Evolutionary conservation across 1,140 invertebrate species (phyloP).

Genomic region (Zophobas morio): DNA sequence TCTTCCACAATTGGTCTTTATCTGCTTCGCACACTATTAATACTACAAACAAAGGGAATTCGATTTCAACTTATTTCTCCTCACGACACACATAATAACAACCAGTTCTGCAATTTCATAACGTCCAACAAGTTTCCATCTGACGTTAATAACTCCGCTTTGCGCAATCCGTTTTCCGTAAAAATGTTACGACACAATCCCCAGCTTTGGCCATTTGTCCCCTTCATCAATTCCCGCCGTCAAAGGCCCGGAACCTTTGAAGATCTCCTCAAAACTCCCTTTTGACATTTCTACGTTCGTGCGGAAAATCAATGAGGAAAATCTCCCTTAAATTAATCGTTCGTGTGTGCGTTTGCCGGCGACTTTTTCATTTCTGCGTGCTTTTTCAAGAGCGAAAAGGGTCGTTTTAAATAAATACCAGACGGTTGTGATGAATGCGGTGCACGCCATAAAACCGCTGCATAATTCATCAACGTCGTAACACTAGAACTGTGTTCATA

Average conservation of each 20-base stretch:
- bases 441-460: constrained; percentile 1
- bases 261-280: constrained; percentile 14
- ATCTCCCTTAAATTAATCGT: constrained; percentile 27
- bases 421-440: constrained; percentile 14
- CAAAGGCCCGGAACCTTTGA: constrained; percentile 15
- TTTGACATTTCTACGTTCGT: constrained; percentile 9
- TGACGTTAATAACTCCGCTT: constrained; percentile 4
- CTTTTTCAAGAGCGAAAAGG: constrained; percentile 8
- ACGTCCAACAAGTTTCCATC: constrained; percentile 7
- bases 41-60: too few relatives aligned
- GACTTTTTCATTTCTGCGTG: constrained; percentile 5
- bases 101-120: constrained; percentile 21
- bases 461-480: constrained; percentile 20
- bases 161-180: constrained; percentile 12
- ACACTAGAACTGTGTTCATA: background rate
- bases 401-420: constrained; percentile 24
- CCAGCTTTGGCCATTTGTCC: constrained; percentile 20
- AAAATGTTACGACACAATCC: constrained; percentile 24
- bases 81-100: background rate
- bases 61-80: too few relatives aligned
- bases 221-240: constrained; percentile 19
- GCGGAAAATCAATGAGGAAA: constrained; percentile 11
- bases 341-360: constrained; percentile 16
- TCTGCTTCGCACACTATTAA: too few relatives aligned
- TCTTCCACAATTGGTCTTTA: too few relatives aligned